Conservation (phyloP, 2,113 vertebrate genomes). For the Leucosticte australis region DNA sequence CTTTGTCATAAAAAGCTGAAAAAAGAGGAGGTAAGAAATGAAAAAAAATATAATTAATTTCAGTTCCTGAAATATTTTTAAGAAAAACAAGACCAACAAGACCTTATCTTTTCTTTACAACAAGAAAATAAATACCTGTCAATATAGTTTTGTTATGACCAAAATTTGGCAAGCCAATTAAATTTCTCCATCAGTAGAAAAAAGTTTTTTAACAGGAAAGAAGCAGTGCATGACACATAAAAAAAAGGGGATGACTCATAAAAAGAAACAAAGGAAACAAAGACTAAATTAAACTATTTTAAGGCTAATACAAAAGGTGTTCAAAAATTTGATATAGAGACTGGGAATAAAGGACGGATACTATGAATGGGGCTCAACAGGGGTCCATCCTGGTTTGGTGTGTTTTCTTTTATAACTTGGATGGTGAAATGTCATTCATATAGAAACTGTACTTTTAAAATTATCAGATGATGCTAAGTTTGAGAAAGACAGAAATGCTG, state of each 20-base stretch:
- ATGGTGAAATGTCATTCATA: neutral
- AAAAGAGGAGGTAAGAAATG: neutral
- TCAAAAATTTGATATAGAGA: neutral
- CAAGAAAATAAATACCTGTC: neutral
- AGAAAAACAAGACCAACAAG: neutral
- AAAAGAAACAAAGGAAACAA: constrained; percentile 7
- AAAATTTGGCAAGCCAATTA: neutral
- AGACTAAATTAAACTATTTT: neutral
- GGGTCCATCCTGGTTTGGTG: neutral
- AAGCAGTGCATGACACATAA: neutral
- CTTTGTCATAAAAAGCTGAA: neutral
- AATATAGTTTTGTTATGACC: neutral
- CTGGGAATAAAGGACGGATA: neutral
- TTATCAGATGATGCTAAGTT: neutral
- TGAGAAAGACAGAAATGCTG: neutral
- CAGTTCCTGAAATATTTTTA: neutral
- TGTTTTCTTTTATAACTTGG: neutral
- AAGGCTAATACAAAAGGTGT: neutral
- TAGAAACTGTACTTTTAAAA: neutral
- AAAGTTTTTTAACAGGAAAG: neutral
- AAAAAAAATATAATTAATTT: neutral
- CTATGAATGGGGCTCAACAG: neutral
- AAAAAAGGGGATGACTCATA: neutral
- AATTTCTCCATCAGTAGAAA: neutral
- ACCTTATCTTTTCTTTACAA: neutral